phyloP scores from a whole-genome alignment of 2,113 vertebrate species.

The Mola mola region DNA sequence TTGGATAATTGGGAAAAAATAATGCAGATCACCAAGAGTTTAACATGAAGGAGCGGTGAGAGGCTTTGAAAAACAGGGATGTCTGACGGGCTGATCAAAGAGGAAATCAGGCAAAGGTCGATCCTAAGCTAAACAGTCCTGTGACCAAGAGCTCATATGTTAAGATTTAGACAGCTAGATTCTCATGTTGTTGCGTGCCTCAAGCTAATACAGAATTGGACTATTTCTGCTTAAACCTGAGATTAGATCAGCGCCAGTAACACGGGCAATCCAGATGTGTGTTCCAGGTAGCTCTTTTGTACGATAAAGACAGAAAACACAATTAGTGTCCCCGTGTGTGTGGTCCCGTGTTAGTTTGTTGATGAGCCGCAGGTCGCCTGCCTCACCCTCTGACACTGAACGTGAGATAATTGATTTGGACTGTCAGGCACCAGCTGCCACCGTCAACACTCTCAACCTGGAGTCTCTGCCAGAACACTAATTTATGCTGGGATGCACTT shows the following conservation, averaged over 20 bases:
- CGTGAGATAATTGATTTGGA: no score
- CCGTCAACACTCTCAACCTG: no score
- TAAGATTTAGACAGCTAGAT: constrained; percentile 21
- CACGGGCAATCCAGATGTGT: constrained; percentile 23
- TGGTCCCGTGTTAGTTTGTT: constrained; percentile 21
- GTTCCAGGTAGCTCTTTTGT: not conserved
- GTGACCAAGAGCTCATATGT: constrained; percentile 37
- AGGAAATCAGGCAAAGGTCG: constrained; percentile 34
- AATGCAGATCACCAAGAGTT: constrained; percentile 23
- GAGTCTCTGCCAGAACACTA: no score
- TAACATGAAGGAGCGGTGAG: not conserved
- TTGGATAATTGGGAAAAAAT: constrained; percentile 29
- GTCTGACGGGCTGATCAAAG: constrained; percentile 34
- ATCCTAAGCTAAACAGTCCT: constrained; percentile 38
- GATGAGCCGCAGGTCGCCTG: constrained; percentile 10
- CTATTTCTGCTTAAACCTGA: constrained; percentile 13
- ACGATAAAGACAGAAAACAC: constrained; percentile 5
- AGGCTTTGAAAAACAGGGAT: constrained; percentile 39
- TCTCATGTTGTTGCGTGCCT: not conserved
- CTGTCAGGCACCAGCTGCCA: no score
- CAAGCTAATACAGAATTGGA: not conserved
- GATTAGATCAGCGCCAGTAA: constrained; percentile 43
- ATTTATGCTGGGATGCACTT: no score
- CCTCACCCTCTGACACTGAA: no score
- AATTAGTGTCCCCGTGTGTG: not conserved